Conservation (phyloP, 2,113 vertebrate species). For the Nothoprocta perdicaria region DNA sequence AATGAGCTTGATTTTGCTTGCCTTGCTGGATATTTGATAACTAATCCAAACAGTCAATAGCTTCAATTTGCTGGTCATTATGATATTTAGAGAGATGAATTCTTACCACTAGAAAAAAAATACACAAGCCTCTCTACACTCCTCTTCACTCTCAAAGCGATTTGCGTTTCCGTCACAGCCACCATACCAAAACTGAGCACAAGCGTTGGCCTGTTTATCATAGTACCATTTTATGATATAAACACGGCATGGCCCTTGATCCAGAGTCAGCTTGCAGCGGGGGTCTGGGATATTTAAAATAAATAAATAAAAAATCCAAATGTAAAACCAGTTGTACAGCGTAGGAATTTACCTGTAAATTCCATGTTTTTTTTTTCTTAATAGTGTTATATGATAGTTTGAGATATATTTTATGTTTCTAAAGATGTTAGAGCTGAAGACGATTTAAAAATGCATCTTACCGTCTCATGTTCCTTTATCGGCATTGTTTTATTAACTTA, state of each 20-base stretch:
- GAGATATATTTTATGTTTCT: neutral
- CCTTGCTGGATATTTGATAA: neutral
- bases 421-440: neutral
- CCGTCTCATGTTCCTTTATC: neutral
- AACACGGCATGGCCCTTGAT: constrained; percentile 82
- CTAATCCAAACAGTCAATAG: neutral
- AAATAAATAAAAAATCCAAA: neutral
- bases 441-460: neutral
- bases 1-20: neutral
- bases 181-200: constrained; percentile 89
- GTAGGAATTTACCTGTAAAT: neutral
- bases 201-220: constrained; percentile 85
- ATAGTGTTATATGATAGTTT: neutral
- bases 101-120: constrained; percentile 69
- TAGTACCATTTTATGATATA: constrained; percentile 87
- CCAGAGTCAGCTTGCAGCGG: constrained; percentile 75
- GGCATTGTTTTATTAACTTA: neutral
- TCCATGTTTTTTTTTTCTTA: neutral
- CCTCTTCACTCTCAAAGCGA: constrained; percentile 82
- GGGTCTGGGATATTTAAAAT: constrained; percentile 27
- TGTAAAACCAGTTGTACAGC: neutral
- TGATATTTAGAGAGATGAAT: neutral
- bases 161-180: constrained; percentile 86
- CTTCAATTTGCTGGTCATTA: neutral
- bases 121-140: constrained; percentile 83